These are phyloP conservation scores for Callyntrura sp. DNA, from an alignment of 2,888 invertebrate genomes.

Conservation along the genomic window DNA sequence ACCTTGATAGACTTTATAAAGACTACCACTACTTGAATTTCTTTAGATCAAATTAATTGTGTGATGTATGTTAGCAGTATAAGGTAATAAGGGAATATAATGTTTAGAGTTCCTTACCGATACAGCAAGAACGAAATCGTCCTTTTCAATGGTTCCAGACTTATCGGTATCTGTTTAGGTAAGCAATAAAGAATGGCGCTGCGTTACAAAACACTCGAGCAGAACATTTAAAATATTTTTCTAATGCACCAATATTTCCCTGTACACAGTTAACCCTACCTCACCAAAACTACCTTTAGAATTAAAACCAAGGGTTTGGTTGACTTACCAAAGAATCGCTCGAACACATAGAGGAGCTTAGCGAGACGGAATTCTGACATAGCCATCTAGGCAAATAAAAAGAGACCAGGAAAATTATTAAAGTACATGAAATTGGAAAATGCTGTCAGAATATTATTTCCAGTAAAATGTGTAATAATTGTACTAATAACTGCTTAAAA, in stretches of 20 bases:
- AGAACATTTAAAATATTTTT: not conserved
- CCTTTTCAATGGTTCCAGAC: slow-evolving; percentile 95
- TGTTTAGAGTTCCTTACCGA: slow-evolving; percentile 92
- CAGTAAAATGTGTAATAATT: slow-evolving; percentile 17
- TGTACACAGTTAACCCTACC: not conserved
- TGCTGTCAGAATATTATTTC: not conserved
- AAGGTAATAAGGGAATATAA: not conserved
- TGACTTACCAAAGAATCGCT: slow-evolving; percentile 95
- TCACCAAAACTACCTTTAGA: not conserved
- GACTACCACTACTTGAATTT: too few relatives aligned
- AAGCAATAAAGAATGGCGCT: slow-evolving; percentile 12
- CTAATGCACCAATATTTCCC: not conserved
- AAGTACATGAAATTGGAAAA: not conserved
- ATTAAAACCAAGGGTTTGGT: not conserved
- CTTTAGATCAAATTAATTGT: too few relatives aligned
- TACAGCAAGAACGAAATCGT: slow-evolving; percentile 95
- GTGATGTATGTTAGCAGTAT: not conserved
- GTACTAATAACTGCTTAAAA: slow-evolving; percentile 20
- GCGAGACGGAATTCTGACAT: slow-evolving; percentile 96
- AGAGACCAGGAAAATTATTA: not conserved
- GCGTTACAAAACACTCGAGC: not conserved
- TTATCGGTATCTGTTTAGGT: slow-evolving; percentile 93
- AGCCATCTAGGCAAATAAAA: slow-evolving; percentile 85
- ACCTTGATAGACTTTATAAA: too few relatives aligned
- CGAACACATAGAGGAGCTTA: slow-evolving; percentile 95